A percentile compares a stretch with the other conserved stretches of the same genome.
These are phyloP conservation scores for Phylloscopus trochiloides DNA, from an alignment of 2,113 vertebrate genomes.

Conservation along the genomic window DNA sequence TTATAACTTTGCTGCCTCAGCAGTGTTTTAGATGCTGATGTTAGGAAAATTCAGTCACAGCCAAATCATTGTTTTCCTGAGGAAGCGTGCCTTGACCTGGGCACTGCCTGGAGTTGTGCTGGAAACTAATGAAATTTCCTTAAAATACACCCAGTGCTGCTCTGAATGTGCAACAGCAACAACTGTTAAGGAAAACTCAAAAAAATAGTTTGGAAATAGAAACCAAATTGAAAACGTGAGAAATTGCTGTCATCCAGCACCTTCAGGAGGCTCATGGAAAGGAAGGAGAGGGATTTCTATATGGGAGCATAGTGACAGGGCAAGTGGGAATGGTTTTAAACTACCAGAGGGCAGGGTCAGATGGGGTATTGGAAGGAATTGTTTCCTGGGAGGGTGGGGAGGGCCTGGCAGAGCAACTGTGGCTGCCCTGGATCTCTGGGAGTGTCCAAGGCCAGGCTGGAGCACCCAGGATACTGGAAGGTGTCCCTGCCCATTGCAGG, in stretches of 20 bases:
- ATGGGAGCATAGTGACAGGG: background rate
- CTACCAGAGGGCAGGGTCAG: background rate
- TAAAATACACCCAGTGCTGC: background rate
- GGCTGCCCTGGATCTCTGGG: background rate
- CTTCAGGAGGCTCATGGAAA: background rate
- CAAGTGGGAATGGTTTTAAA: background rate
- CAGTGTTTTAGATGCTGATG: constrained; percentile 15
- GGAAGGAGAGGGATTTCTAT: background rate
- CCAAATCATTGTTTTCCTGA: constrained; percentile 28
- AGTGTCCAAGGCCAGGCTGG: background rate
- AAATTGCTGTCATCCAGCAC: background rate
- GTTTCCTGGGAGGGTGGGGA: rapidly evolving
- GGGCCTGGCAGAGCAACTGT: background rate
- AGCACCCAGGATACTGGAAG: rapidly evolving
- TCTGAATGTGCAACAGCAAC: background rate
- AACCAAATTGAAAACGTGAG: background rate
- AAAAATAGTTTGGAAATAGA: background rate
- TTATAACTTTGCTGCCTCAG: constrained; percentile 47
- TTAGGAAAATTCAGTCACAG: constrained; percentile 10
- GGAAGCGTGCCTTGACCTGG: background rate
- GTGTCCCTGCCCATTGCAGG: background rate
- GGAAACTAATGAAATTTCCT: background rate
- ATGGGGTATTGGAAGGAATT: background rate
- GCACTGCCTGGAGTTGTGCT: background rate
- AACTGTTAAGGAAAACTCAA: background rate